Conservation (phyloP, 2,113 vertebrate genomes). For the Halcyon malimbica region DNA sequence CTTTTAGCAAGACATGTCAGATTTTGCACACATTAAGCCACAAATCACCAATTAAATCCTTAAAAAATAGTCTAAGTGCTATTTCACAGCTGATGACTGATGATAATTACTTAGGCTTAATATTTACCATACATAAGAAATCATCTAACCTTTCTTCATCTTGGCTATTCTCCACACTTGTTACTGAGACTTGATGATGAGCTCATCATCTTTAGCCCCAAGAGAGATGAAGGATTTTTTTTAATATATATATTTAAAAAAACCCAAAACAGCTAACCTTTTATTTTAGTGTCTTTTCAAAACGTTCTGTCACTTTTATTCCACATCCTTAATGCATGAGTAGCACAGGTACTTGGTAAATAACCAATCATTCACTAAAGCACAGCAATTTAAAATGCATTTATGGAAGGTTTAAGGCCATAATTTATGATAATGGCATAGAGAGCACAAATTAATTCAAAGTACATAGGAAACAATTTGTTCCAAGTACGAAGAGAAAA, state of each 20-base stretch:
- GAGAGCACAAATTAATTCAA: slow-evolving; percentile 75
- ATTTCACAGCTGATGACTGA: slow-evolving; percentile 50
- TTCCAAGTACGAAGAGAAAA: slow-evolving; percentile 57
- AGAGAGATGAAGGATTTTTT: neutral
- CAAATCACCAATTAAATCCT: slow-evolving; percentile 44
- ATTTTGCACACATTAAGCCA: slow-evolving; percentile 26
- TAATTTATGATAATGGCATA: slow-evolving; percentile 72
- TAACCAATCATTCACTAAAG: slow-evolving; percentile 71
- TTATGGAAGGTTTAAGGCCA: slow-evolving; percentile 66
- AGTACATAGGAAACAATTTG: slow-evolving; percentile 52
- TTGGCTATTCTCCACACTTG: slow-evolving; percentile 41
- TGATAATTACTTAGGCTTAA: slow-evolving; percentile 56
- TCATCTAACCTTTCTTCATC: slow-evolving; percentile 37
- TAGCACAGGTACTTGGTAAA: slow-evolving; percentile 67
- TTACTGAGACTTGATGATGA: slow-evolving; percentile 25
- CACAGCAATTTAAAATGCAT: slow-evolving; percentile 70
- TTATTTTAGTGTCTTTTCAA: slow-evolving; percentile 27
- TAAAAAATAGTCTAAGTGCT: slow-evolving; percentile 32
- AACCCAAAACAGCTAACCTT: neutral
- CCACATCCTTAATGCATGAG: slow-evolving; percentile 52
- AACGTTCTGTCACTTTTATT: slow-evolving; percentile 46
- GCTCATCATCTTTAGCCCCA: slow-evolving; percentile 20
- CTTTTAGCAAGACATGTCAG: slow-evolving; percentile 25
- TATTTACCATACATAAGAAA: slow-evolving; percentile 48
- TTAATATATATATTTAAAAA: neutral